A percentile compares a stretch with the other conserved stretches of the same genome.
These are phyloP conservation scores for Catamblyrhynchus diadema DNA, from an alignment of 2,797 vertebrate species.

Conservation along the genomic window DNA sequence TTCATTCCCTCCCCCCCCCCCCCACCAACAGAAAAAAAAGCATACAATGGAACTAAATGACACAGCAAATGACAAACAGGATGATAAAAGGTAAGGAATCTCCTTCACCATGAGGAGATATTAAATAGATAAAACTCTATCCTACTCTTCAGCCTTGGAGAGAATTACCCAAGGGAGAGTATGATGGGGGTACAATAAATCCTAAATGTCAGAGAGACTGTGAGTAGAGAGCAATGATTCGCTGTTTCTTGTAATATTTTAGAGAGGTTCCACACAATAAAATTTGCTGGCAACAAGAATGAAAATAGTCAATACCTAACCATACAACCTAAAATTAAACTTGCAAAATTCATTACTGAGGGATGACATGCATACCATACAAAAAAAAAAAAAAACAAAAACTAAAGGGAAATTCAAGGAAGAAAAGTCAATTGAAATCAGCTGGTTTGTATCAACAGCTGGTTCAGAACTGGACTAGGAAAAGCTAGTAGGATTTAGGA, in stretches of 20 bases:
- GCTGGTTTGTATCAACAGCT: background rate
- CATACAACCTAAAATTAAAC: background rate
- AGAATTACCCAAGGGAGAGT: background rate
- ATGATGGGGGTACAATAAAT: background rate
- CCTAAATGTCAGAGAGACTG: background rate
- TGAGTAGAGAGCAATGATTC: background rate
- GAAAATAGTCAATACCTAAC: background rate
- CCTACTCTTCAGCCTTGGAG: background rate
- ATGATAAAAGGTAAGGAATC: background rate
- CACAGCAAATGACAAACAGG: background rate
- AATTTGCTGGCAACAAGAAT: background rate
- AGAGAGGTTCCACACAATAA: background rate
- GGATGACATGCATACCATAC: background rate
- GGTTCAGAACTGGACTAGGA: background rate
- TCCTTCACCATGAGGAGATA: background rate
- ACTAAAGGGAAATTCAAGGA: background rate
- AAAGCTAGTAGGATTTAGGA: background rate
- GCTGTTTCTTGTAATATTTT: background rate
- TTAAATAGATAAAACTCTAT: background rate
- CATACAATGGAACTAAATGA: background rate
- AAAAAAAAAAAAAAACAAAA: background rate
- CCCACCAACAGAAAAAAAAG: background rate
- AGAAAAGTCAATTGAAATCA: background rate
- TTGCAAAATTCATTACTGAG: background rate
- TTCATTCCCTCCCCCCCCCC: rapidly evolving